Conservation (phyloP, 2,797 vertebrate genomes). For the Telmatherina bonti region DNA sequence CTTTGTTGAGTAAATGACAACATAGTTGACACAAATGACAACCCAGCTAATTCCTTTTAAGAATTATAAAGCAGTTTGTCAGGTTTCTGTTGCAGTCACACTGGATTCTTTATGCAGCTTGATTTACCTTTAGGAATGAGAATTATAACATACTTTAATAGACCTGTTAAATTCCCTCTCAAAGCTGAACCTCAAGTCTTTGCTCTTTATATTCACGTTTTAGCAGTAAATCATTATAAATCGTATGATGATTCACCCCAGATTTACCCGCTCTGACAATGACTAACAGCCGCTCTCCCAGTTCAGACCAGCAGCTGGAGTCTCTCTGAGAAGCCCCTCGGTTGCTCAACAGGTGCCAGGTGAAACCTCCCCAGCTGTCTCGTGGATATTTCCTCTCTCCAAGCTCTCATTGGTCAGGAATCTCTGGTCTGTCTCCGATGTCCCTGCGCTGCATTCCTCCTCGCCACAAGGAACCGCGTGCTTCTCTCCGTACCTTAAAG, state of each 20-base stretch:
- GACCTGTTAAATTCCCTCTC: neutral
- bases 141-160: neutral
- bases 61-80: neutral
- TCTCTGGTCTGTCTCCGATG: conserved; percentile 55
- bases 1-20: neutral
- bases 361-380: conserved; percentile 74
- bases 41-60: no score
- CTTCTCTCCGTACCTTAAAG: conserved; percentile 68
- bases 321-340: conserved; percentile 31
- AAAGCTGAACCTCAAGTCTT: neutral
- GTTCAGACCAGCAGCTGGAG: conserved; percentile 35
- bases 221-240: neutral
- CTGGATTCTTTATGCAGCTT: neutral
- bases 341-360: conserved; percentile 80
- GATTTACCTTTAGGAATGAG: neutral
- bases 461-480: conserved; percentile 36
- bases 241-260: conserved; percentile 39
- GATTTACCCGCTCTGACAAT: neutral
- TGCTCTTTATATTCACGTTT: no score
- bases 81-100: neutral
- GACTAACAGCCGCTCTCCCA: conserved; percentile 26
- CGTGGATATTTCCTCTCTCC: conserved; percentile 49
- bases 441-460: conserved; percentile 55
- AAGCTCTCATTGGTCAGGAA: conserved; percentile 55
- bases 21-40: neutral